These are phyloP conservation scores for Misgurnus mizolepis DNA, from an alignment of 2,113 vertebrate species.

Conservation along the genomic window DNA sequence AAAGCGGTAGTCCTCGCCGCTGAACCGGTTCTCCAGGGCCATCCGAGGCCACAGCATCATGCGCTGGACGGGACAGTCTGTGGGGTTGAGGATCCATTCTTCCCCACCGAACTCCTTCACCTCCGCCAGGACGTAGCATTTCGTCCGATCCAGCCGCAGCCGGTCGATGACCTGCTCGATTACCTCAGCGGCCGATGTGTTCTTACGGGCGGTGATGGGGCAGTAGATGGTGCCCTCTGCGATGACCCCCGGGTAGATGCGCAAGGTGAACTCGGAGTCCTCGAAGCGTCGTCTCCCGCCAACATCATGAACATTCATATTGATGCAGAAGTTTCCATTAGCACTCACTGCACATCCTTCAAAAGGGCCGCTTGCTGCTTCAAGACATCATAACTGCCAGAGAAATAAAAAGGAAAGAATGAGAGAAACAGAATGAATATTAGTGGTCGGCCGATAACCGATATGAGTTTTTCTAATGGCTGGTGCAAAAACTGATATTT, in stretches of 20 bases:
- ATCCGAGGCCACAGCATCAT: conserved; percentile 98
- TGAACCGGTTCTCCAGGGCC: conserved; percentile 90
- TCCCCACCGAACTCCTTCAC: conserved; percentile 98
- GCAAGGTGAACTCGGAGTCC: conserved; percentile 91
- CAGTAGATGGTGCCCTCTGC: conserved; percentile 97
- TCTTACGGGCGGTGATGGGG: conserved; percentile 89
- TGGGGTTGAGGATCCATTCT: conserved; percentile 98
- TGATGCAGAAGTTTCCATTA: conserved; percentile 88
- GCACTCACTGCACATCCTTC: conserved; percentile 77
- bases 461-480: background rate
- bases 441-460: background rate
- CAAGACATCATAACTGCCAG: conserved; percentile 78
- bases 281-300: conserved; percentile 94
- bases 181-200: conserved; percentile 92
- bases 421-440: background rate
- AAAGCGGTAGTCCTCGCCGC: conserved; percentile 95
- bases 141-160: conserved; percentile 88
- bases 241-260: conserved; percentile 91
- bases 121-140: conserved; percentile 93
- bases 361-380: conserved; percentile 63
- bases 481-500: too few species aligned
- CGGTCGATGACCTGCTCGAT: conserved; percentile 88
- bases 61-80: conserved; percentile 93
- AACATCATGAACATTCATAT: conserved; percentile 96
- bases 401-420: conserved; percentile 43